Conservation (phyloP, 2,888 invertebrate genomes). For the Cephonodes hylas region DNA sequence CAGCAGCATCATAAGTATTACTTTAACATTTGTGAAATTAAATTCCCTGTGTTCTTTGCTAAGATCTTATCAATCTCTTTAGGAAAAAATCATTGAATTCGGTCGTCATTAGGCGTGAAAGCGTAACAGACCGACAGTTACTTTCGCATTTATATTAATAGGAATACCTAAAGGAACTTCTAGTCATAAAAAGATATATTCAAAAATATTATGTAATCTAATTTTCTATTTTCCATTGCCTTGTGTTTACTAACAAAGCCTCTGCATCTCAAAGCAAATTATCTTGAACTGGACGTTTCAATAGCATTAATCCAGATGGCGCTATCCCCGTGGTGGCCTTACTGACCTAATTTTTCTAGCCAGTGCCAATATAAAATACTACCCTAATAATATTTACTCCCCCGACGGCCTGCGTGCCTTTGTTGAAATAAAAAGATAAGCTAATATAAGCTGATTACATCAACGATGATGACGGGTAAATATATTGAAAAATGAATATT, state of each 20-base stretch:
- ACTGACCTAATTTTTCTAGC: slow-evolving; percentile 28
- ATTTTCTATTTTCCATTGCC: too few relatives aligned
- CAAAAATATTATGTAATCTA: too few relatives aligned
- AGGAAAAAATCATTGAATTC: too few relatives aligned
- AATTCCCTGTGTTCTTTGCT: too few relatives aligned
- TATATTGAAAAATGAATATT: background rate
- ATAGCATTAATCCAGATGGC: slow-evolving; percentile 11
- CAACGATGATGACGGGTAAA: background rate
- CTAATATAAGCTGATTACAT: background rate
- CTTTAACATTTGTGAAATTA: too few relatives aligned
- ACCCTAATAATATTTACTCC: slow-evolving; percentile 25
- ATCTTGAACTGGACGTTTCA: background rate
- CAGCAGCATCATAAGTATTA: too few relatives aligned
- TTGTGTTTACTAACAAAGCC: background rate
- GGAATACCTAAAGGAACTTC: too few relatives aligned
- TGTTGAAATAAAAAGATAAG: background rate
- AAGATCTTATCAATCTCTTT: too few relatives aligned
- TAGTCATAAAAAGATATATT: too few relatives aligned
- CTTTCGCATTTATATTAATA: too few relatives aligned
- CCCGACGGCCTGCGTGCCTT: slow-evolving; percentile 16
- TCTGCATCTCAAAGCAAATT: slow-evolving; percentile 7
- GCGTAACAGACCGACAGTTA: too few relatives aligned
- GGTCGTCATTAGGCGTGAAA: too few relatives aligned
- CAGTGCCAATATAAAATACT: slow-evolving; percentile 20
- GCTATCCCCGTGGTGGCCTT: slow-evolving; percentile 22